Evolutionary conservation across 2,888 invertebrate species (phyloP).

Genomic region (Lasioglossum leucozonium): DNA sequence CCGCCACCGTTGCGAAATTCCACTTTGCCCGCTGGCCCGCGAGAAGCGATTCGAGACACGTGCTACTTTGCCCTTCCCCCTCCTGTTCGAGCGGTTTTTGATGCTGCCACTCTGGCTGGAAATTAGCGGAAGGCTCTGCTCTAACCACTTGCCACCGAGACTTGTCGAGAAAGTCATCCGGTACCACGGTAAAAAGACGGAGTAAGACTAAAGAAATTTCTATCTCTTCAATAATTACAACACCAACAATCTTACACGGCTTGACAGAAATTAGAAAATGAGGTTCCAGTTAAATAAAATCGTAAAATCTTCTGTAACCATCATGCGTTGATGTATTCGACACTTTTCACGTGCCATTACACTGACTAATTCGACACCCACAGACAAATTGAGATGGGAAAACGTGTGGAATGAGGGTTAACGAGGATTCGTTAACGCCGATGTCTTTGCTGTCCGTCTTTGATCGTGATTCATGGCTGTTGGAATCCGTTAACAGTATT

Average conservation of each 20-base stretch:
- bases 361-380: neutral
- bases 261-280: neutral
- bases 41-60: constrained; percentile 14
- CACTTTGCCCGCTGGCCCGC: constrained; percentile 3
- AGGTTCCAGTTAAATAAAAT: neutral
- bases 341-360: too few species aligned
- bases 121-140: constrained; percentile 7
- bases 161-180: neutral
- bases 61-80: neutral
- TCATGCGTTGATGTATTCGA: too few species aligned
- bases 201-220: neutral
- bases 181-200: neutral
- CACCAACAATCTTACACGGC: neutral
- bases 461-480: neutral
- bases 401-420: neutral
- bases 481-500: neutral
- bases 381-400: neutral
- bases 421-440: neutral
- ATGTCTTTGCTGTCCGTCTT: neutral
- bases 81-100: constrained; percentile 9
- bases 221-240: neutral
- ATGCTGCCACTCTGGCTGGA: neutral
- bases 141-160: neutral
- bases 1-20: neutral
- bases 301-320: too few species aligned